These are phyloP conservation scores for Junonia oenone DNA, from an alignment of 2,888 invertebrate genomes.

Conservation along the genomic window DNA sequence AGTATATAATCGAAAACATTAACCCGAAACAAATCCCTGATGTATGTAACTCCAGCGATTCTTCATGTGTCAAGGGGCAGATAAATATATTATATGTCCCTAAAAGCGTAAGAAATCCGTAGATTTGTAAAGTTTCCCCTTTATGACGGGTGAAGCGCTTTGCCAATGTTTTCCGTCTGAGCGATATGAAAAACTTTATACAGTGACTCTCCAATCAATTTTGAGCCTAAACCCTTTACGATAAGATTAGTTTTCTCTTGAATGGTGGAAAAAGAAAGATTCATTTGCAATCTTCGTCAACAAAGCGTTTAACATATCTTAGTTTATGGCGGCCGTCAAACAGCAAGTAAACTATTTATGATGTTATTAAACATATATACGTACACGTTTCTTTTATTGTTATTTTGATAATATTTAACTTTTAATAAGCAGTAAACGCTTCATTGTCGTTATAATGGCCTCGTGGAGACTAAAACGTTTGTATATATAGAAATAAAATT, in stretches of 20 bases:
- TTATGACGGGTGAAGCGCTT: conserved; percentile 69
- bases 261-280: conserved; percentile 40
- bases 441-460: conserved; percentile 25
- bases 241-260: conserved; percentile 36
- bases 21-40: conserved; percentile 55
- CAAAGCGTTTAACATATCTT: conserved; percentile 63
- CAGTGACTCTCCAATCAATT: conserved; percentile 30
- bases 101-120: conserved; percentile 75
- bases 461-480: conserved; percentile 1
- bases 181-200: conserved; percentile 72
- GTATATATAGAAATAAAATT: neutral
- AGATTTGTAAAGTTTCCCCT: conserved; percentile 77
- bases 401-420: conserved; percentile 25
- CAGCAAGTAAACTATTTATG: conserved; percentile 59
- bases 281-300: conserved; percentile 63
- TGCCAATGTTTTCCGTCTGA: conserved; percentile 67
- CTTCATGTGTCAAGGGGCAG: conserved; percentile 73
- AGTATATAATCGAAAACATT: conserved; percentile 51
- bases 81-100: conserved; percentile 75
- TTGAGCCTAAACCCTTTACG: conserved; percentile 36
- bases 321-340: conserved; percentile 62
- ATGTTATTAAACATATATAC: conserved; percentile 42
- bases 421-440: conserved; percentile 29
- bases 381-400: conserved; percentile 27
- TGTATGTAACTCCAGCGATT: conserved; percentile 62